Evolutionary conservation across 2,888 invertebrate species (phyloP).

Genomic region (Zeuzera pyrina): DNA sequence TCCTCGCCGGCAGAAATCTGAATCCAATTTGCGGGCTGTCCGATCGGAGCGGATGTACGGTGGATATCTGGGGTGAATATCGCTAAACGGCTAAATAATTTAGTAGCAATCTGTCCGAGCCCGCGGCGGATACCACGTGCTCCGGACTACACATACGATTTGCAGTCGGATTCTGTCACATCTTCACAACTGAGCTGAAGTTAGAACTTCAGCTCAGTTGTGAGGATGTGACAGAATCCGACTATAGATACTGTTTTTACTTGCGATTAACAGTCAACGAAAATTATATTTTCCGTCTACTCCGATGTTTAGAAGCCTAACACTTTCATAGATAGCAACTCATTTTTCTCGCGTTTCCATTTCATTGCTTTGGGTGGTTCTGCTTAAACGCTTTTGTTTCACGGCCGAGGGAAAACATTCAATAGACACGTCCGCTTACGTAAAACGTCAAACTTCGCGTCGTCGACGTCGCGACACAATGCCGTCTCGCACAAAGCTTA

Average conservation of each 20-base stretch:
- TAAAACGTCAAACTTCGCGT: conserved; percentile 52
- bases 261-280: too few species aligned
- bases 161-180: conserved; percentile 16
- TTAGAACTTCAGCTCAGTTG: too few species aligned
- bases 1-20: conserved; percentile 62
- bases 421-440: conserved; percentile 43
- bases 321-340: too few species aligned
- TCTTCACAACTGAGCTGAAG: too few species aligned
- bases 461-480: conserved; percentile 47
- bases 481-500: conserved; percentile 57
- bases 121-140: conserved; percentile 25
- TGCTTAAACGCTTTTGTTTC: conserved; percentile 35
- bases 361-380: too few species aligned
- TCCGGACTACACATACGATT: conserved; percentile 16
- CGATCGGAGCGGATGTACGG: conserved; percentile 51
- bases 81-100: conserved; percentile 72
- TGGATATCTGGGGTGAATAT: conserved; percentile 63
- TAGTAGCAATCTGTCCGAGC: conserved; percentile 57
- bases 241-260: too few species aligned
- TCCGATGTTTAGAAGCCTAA: too few species aligned
- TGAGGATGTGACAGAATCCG: too few species aligned
- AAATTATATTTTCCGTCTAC: too few species aligned
- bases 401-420: conserved; percentile 29
- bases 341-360: too few species aligned
- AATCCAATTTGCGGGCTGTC: conserved; percentile 72